Evolutionary conservation across 2,888 invertebrate genomes (phyloP).

Genomic region (Napeogenes inachia): DNA sequence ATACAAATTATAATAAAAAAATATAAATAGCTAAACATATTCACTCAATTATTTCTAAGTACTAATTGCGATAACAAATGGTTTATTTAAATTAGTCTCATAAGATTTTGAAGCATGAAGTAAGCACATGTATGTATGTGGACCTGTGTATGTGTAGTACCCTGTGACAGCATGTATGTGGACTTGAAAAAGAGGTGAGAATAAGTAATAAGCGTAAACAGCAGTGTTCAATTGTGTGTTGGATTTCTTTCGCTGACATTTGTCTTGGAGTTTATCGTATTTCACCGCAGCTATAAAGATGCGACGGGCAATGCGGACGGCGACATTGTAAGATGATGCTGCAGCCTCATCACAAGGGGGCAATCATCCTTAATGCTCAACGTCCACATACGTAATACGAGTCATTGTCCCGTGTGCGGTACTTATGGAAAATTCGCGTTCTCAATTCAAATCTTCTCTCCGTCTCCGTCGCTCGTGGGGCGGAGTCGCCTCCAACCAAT

Average conservation of each 20-base stretch:
- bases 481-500: slow-evolving; percentile 75
- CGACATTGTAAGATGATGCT: slow-evolving; percentile 75
- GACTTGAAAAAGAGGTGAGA: slow-evolving; percentile 55
- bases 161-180: no score
- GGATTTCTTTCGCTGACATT: slow-evolving; percentile 72
- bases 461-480: slow-evolving; percentile 75
- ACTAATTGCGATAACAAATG: no score
- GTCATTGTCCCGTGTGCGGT: slow-evolving; percentile 77
- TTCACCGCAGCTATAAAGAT: slow-evolving; percentile 69
- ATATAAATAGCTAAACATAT: no score
- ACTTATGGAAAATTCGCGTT: slow-evolving; percentile 78
- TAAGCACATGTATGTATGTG: no score
- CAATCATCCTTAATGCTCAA: slow-evolving; percentile 77
- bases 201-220: slow-evolving; percentile 74
- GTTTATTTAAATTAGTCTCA: no score
- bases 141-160: no score
- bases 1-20: no score
- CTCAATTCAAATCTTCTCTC: slow-evolving; percentile 77
- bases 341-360: slow-evolving; percentile 75
- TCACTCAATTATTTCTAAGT: no score
- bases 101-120: no score
- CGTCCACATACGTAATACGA: slow-evolving; percentile 77
- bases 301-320: slow-evolving; percentile 61
- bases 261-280: slow-evolving; percentile 70
- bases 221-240: slow-evolving; percentile 64